Evolutionary conservation across 1,140 invertebrate species (phyloP).

Genomic region (Ceratoteleas bidentatus): DNA sequence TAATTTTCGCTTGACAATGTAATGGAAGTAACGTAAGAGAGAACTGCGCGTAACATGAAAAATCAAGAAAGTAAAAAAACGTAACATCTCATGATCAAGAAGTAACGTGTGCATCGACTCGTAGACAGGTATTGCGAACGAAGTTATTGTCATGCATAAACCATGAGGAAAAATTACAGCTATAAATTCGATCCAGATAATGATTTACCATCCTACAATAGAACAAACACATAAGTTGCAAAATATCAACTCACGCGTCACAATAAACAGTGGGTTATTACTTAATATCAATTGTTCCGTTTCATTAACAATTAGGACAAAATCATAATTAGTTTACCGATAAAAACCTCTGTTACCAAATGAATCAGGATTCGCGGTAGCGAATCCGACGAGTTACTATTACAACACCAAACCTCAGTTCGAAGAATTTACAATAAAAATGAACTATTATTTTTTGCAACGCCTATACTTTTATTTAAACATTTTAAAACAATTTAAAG

Average conservation of each 20-base stretch:
- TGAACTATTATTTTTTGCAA: too few relatives aligned
- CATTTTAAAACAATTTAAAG: too few relatives aligned
- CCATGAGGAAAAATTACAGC: conserved; percentile 55
- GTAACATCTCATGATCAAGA: conserved; percentile 36
- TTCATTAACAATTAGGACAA: too few relatives aligned
- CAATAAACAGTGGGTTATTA: too few relatives aligned
- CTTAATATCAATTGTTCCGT: too few relatives aligned
- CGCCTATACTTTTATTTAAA: too few relatives aligned
- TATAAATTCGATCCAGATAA: conserved; percentile 35
- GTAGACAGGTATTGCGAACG: conserved; percentile 42
- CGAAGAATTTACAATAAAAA: not conserved
- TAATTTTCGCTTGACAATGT: not conserved
- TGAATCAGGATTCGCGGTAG: too few relatives aligned
- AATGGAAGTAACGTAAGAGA: not conserved
- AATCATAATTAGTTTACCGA: too few relatives aligned
- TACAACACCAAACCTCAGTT: too few relatives aligned
- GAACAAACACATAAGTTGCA: conserved; percentile 1
- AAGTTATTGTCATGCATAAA: conserved; percentile 54
- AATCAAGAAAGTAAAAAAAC: not conserved
- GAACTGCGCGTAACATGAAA: too few relatives aligned
- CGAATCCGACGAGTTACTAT: too few relatives aligned
- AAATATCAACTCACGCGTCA: not conserved
- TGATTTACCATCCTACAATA: conserved; percentile 39
- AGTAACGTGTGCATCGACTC: conserved; percentile 36
- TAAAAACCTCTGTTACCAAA: too few relatives aligned